These are phyloP conservation scores for Mimas tiliae DNA, from an alignment of 2,888 invertebrate genomes.

Conservation along the genomic window DNA sequence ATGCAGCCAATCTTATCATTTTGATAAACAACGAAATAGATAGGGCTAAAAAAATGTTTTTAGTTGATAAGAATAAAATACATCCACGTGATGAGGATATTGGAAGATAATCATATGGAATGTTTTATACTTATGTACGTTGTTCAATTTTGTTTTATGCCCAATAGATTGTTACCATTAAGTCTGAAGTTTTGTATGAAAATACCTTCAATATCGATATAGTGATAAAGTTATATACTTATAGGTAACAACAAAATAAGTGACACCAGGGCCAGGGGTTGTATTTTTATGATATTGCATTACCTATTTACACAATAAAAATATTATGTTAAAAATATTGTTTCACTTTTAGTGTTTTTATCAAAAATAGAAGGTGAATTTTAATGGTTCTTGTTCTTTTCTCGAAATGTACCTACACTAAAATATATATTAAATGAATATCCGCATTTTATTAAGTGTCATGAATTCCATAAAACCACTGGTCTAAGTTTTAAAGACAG, in stretches of 20 bases:
- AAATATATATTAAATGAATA: too few relatives aligned
- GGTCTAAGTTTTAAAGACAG: too few relatives aligned
- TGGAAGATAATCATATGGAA: slow-evolving; percentile 36
- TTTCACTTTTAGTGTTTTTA: background rate
- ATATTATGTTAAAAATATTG: slow-evolving; percentile 2
- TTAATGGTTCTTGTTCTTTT: too few relatives aligned
- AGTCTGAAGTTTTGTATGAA: too few relatives aligned
- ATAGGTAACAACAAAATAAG: too few relatives aligned
- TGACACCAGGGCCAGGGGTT: background rate
- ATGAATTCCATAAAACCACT: too few relatives aligned
- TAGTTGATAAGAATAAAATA: slow-evolving; percentile 71
- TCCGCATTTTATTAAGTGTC: too few relatives aligned
- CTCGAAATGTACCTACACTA: too few relatives aligned
- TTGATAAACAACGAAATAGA: slow-evolving; percentile 67
- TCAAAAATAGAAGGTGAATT: too few relatives aligned
- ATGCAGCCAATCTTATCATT: slow-evolving; percentile 61
- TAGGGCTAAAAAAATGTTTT: slow-evolving; percentile 65
- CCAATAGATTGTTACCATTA: background rate
- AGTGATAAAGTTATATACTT: too few relatives aligned
- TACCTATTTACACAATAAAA: background rate
- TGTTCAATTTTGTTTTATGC: too few relatives aligned
- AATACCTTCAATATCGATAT: too few relatives aligned
- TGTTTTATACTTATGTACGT: background rate
- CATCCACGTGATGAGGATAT: slow-evolving; percentile 61
- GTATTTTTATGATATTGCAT: slow-evolving; percentile 7